These are phyloP conservation scores for Cebidichthys violaceus DNA, from an alignment of 2,113 vertebrate species.

Conservation along the genomic window DNA sequence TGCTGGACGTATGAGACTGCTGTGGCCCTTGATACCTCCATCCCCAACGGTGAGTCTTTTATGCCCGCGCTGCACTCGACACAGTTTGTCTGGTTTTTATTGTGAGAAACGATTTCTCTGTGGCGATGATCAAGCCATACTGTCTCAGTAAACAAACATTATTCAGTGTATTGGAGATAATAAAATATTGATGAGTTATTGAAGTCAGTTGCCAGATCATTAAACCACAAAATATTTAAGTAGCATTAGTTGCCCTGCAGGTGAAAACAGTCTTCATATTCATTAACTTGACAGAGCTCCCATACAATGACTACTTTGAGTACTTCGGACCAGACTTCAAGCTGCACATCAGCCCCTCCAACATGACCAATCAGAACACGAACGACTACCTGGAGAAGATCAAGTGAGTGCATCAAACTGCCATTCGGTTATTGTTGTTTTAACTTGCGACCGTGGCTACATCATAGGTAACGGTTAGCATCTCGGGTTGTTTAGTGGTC, in stretches of 20 bases:
- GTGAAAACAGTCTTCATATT: background rate
- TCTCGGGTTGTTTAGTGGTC: background rate
- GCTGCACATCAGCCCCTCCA: constrained; percentile 99
- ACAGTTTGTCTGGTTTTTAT: background rate
- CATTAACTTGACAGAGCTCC: constrained; percentile 83
- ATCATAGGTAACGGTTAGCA: background rate
- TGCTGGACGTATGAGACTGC: constrained; percentile 99
- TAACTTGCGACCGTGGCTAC: too few species aligned
- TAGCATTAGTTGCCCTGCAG: background rate
- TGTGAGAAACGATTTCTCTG: background rate
- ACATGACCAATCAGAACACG: constrained; percentile 99
- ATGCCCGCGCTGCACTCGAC: background rate
- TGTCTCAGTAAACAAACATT: background rate
- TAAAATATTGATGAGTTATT: background rate
- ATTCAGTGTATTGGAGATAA: background rate
- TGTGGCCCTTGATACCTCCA: constrained; percentile 94
- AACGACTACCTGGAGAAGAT: constrained; percentile 99
- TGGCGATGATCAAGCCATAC: background rate
- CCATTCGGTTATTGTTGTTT: background rate
- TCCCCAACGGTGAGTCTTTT: constrained; percentile 88
- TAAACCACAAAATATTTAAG: background rate
- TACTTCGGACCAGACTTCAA: constrained; percentile 99
- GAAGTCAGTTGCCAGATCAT: background rate
- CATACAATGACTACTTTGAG: constrained; percentile 99
- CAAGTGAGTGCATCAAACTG: constrained; percentile 79